phyloP scores from a whole-genome alignment of 2,797 vertebrate species.

The Eospalax fontanierii region DNA sequence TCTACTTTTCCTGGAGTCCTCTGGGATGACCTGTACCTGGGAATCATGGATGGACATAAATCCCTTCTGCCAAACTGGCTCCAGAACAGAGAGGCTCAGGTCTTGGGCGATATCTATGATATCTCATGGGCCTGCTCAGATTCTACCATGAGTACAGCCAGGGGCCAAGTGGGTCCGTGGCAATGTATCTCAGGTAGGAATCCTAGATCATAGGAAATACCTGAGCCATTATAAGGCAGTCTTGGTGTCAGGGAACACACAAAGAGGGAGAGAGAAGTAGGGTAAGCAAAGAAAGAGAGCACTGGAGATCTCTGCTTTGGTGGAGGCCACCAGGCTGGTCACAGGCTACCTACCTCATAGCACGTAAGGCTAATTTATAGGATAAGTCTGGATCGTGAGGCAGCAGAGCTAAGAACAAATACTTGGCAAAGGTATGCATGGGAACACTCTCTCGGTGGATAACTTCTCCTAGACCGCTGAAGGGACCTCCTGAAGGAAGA shows the following conservation, averaged over 20 bases:
- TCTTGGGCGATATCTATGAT: constrained; percentile 31
- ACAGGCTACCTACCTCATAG: constrained; percentile 95
- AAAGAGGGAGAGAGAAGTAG: background rate
- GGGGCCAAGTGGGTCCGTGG: constrained; percentile 24
- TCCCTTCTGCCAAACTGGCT: constrained; percentile 20
- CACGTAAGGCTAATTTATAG: constrained; percentile 97
- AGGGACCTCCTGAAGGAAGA: constrained; percentile 94
- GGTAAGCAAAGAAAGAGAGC: constrained; percentile 36
- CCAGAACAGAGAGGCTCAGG: constrained; percentile 45
- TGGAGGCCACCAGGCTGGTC: background rate
- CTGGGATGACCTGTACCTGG: constrained; percentile 26
- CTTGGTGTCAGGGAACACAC: constrained; percentile 19
- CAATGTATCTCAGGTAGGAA: constrained; percentile 44
- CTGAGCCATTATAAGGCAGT: constrained; percentile 23
- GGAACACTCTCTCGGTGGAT: constrained; percentile 98
- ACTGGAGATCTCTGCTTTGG: constrained; percentile 58
- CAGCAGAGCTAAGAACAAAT: constrained; percentile 97
- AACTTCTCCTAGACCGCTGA: constrained; percentile 98
- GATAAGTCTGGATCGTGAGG: constrained; percentile 97
- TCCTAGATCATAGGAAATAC: constrained; percentile 60
- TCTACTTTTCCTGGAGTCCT: background rate
- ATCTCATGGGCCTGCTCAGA: constrained; percentile 52
- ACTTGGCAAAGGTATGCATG: constrained; percentile 99
- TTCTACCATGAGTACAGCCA: background rate
- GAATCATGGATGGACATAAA: constrained; percentile 38